These are phyloP conservation scores for Hozukius guyotensis DNA, from an alignment of 2,797 vertebrate genomes.

Conservation along the genomic window DNA sequence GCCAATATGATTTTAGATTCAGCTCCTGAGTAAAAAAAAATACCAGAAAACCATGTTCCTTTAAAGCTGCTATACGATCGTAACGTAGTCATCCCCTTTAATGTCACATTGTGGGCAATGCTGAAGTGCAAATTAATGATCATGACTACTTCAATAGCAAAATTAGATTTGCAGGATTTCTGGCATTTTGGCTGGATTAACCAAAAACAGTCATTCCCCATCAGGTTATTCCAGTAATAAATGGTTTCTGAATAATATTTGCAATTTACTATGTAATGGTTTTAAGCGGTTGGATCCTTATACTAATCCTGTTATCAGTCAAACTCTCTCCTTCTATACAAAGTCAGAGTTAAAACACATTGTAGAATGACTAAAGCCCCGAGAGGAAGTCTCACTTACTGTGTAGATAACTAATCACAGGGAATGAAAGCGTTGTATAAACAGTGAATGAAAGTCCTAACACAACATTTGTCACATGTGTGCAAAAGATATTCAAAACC, in stretches of 20 bases:
- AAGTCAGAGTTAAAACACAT: not conserved
- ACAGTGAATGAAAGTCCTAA: slow-evolving; percentile 12
- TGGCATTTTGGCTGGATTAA: not conserved
- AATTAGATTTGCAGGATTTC: not conserved
- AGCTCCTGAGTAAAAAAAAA: not conserved
- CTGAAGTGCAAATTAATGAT: not conserved
- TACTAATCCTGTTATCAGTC: not conserved
- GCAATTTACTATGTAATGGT: no score
- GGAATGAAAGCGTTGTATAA: not conserved
- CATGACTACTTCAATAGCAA: not conserved
- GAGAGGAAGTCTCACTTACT: slow-evolving; percentile 21
- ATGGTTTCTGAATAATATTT: not conserved
- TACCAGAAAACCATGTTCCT: not conserved
- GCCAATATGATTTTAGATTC: not conserved
- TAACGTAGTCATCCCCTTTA: not conserved
- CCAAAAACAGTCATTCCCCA: not conserved
- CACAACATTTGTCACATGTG: slow-evolving; percentile 12
- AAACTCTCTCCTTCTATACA: not conserved
- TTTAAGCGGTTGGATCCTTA: not conserved
- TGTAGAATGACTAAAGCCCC: not conserved
- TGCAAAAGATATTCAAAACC: slow-evolving; percentile 15
- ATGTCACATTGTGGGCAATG: not conserved
- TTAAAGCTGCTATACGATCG: no score
- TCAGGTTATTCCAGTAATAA: not conserved
- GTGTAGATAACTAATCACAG: slow-evolving; percentile 17